phyloP scores from a whole-genome alignment of 1,140 invertebrate species.

The Pseudomyrmex gracilis region DNA sequence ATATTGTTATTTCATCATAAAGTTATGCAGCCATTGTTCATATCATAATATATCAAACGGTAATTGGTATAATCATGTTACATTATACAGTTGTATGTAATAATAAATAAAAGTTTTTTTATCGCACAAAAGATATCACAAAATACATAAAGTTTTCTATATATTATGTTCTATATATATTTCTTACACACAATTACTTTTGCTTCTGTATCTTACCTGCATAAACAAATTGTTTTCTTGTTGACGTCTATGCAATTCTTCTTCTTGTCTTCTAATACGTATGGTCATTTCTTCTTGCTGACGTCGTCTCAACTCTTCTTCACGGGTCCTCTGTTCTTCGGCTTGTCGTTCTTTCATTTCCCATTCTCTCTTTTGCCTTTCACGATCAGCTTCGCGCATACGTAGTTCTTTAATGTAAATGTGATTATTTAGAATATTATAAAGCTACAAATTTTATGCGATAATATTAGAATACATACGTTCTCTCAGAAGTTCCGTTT shows the following conservation, averaged over 20 bases:
- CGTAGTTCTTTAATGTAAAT: conserved; percentile 88
- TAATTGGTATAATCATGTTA: too few species aligned
- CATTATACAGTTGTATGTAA: background rate
- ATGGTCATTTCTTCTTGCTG: conserved; percentile 91
- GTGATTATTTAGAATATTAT: conserved; percentile 32
- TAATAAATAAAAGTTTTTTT: background rate
- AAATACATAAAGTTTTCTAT: too few species aligned
- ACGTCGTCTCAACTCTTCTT: conserved; percentile 90
- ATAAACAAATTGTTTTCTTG: conserved; percentile 93
- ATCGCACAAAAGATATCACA: background rate
- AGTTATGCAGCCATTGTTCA: too few species aligned
- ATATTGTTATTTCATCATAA: too few species aligned
- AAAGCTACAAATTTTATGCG: background rate
- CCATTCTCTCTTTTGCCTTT: conserved; percentile 94
- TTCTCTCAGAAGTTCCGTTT: conserved; percentile 94
- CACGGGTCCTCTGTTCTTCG: conserved; percentile 91
- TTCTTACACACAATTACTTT: background rate
- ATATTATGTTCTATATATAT: too few species aligned
- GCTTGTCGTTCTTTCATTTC: conserved; percentile 94
- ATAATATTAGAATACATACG: conserved; percentile 86
- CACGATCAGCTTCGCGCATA: conserved; percentile 94
- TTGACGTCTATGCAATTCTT: conserved; percentile 92
- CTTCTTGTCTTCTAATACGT: conserved; percentile 92
- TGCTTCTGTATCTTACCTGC: conserved; percentile 86
- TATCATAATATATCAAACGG: too few species aligned